These are phyloP conservation scores for Chymomyza fuscimana DNA, from an alignment of 2,888 invertebrate species.

Conservation along the genomic window DNA sequence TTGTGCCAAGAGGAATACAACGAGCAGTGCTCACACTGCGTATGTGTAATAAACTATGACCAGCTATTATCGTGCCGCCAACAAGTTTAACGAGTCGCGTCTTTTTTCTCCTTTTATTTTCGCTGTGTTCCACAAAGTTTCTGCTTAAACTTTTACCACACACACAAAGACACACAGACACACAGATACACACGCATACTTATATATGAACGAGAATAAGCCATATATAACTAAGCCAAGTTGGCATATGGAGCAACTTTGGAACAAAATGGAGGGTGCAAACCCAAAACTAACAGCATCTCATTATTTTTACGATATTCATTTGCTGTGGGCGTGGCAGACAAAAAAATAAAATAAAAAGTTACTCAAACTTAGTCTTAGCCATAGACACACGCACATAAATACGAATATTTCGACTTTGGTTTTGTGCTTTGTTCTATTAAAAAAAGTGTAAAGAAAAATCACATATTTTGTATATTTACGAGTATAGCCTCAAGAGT, in stretches of 20 bases:
- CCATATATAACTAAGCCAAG: background rate
- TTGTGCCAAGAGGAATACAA: background rate
- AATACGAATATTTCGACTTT: constrained; percentile 13
- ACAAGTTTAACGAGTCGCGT: constrained; percentile 7
- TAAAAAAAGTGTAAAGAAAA: background rate
- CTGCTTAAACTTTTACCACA: background rate
- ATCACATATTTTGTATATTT: background rate
- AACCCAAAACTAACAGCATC: constrained; percentile 27
- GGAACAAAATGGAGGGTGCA: background rate
- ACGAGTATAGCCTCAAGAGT: background rate
- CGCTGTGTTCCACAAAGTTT: constrained; percentile 13
- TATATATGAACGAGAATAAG: background rate
- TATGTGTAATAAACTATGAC: constrained; percentile 31
- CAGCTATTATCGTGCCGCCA: constrained; percentile 16
- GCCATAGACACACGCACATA: constrained; percentile 12
- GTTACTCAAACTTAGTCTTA: background rate
- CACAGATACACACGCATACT: background rate
- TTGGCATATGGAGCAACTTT: background rate
- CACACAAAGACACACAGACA: background rate
- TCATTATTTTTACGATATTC: constrained; percentile 36
- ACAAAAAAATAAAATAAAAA: constrained; percentile 7
- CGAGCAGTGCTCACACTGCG: constrained; percentile 20
- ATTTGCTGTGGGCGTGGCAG: constrained; percentile 12
- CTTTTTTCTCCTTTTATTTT: background rate
- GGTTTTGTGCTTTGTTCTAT: background rate